These are phyloP conservation scores for Charina bottae DNA, from an alignment of 2,113 vertebrate genomes.

Conservation along the genomic window DNA sequence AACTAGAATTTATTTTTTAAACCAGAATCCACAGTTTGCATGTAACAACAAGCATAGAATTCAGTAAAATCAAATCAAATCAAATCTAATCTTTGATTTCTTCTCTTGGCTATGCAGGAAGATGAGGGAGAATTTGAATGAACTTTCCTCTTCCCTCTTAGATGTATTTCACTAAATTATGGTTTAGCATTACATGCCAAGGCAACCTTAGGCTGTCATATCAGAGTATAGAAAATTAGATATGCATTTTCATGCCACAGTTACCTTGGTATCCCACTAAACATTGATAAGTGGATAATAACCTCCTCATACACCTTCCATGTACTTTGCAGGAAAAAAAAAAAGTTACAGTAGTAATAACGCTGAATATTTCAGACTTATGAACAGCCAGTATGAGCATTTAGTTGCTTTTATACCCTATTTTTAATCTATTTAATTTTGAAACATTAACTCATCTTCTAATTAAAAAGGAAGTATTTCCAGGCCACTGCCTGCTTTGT, in stretches of 20 bases:
- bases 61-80: neutral
- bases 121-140: neutral
- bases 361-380: neutral
- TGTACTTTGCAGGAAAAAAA: neutral
- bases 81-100: neutral
- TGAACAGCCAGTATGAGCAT: neutral
- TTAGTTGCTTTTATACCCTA: neutral
- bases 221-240: neutral
- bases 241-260: neutral
- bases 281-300: neutral
- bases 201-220: neutral
- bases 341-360: neutral
- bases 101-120: neutral
- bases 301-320: neutral
- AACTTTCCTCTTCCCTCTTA: neutral
- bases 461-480: neutral
- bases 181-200: neutral
- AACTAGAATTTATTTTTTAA: neutral
- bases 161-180: neutral
- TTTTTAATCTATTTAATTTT: neutral
- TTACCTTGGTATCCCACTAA: neutral
- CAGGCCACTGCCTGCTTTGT: neutral
- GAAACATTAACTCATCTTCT: neutral
- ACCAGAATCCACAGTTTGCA: neutral
- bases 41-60: neutral